These are phyloP conservation scores for Oryctes rhinoceros DNA, from an alignment of 1,140 invertebrate genomes.

Conservation along the genomic window DNA sequence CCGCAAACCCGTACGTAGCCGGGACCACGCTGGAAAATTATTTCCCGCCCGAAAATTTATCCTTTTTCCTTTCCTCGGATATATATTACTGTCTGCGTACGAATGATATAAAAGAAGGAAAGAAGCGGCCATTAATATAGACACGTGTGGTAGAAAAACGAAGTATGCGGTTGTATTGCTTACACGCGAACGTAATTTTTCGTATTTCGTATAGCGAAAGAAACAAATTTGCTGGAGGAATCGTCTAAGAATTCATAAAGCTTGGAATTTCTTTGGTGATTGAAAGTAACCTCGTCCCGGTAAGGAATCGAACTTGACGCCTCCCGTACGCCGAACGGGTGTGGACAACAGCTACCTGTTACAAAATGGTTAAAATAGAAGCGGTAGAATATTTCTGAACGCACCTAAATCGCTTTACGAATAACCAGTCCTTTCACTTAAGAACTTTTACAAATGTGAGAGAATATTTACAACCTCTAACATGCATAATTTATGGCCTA, in stretches of 20 bases:
- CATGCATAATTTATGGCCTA: background rate
- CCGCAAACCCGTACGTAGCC: background rate
- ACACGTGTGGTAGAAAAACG: background rate
- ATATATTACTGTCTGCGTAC: conserved; percentile 5
- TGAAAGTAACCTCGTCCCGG: no score
- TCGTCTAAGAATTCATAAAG: background rate
- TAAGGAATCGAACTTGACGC: no score
- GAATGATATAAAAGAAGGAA: background rate
- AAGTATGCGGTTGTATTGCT: no score
- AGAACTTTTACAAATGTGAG: background rate
- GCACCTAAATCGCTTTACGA: background rate
- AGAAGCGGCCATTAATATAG: background rate
- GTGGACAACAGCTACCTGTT: background rate
- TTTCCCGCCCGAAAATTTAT: background rate
- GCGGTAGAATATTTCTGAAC: background rate
- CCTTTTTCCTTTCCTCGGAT: background rate
- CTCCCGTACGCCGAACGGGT: no score
- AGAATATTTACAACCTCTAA: background rate
- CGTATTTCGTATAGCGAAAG: background rate
- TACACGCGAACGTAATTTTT: conserved; percentile 5
- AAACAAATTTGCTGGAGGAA: background rate
- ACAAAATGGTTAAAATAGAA: background rate
- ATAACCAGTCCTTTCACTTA: no score
- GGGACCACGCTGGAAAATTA: background rate
- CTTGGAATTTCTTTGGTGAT: background rate